phyloP scores from a whole-genome alignment of 2,113 vertebrate species.

The Gopherus evgoodei region DNA sequence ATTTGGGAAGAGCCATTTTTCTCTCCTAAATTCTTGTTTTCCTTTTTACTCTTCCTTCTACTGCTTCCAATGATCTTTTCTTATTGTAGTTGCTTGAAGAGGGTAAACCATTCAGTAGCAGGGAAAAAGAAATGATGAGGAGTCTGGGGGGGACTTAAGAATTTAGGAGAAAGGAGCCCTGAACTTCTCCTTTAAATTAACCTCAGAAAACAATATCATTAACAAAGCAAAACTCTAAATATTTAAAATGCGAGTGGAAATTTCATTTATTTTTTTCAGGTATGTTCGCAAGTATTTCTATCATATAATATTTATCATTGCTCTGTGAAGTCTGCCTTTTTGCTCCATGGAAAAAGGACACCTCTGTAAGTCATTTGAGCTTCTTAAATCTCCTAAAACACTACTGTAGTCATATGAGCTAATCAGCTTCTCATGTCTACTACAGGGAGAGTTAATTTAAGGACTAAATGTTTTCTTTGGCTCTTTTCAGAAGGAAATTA shows the following conservation, averaged over 20 bases:
- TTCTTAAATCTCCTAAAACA: not conserved
- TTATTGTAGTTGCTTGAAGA: not conserved
- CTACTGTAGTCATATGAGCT: not conserved
- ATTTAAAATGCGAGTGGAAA: not conserved
- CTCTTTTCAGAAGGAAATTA: not conserved
- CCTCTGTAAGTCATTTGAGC: not conserved
- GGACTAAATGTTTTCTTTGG: not conserved
- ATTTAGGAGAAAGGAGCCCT: not conserved
- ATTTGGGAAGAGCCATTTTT: fast-evolving
- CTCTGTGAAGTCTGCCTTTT: not conserved
- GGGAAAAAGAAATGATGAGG: not conserved
- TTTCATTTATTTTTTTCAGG: not conserved
- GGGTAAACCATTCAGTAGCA: not conserved
- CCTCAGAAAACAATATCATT: not conserved
- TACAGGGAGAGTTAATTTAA: not conserved
- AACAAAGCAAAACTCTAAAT: not conserved
- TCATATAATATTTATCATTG: not conserved
- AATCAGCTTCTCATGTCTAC: not conserved
- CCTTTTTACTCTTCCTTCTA: not conserved
- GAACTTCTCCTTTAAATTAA: not conserved
- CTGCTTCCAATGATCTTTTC: not conserved
- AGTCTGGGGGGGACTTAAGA: not conserved
- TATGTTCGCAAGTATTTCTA: not conserved
- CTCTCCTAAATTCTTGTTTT: not conserved
- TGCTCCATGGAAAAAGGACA: not conserved